These are phyloP conservation scores for Maccullochella peelii DNA, from an alignment of 2,113 vertebrate genomes.

Conservation along the genomic window DNA sequence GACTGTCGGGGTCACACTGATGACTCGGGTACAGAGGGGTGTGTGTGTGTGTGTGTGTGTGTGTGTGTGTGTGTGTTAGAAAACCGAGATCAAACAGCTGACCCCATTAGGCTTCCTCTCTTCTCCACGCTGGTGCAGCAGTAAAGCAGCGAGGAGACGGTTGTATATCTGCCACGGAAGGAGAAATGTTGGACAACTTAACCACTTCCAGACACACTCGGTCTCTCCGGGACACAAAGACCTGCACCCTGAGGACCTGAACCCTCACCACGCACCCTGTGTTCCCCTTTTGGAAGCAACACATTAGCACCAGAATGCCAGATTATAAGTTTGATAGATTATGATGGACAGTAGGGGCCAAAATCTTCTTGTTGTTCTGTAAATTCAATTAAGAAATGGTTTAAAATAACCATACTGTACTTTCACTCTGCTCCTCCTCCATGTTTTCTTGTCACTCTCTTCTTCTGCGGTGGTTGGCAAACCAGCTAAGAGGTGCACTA, in stretches of 20 bases:
- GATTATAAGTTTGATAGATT: neutral
- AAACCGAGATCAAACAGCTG: constrained; percentile 38
- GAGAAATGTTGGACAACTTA: constrained; percentile 15
- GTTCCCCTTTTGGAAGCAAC: too few species aligned
- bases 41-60: neutral
- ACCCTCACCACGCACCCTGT: neutral
- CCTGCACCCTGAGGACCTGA: neutral
- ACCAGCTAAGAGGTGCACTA: too few species aligned
- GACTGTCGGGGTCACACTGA: neutral
- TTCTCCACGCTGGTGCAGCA: neutral
- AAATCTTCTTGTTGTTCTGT: too few species aligned
- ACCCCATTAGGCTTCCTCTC: constrained; percentile 21
- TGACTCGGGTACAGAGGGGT: neutral
- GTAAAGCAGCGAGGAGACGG: constrained; percentile 16
- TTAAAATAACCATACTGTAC: too few species aligned
- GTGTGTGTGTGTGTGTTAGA: neutral
- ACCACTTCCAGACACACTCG: constrained; percentile 51
- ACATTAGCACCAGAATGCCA: neutral
- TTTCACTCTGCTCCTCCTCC: too few species aligned
- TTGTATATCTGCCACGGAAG: constrained; percentile 35
- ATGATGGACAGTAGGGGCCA: neutral
- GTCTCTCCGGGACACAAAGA: constrained; percentile 2
- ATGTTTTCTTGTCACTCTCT: too few species aligned
- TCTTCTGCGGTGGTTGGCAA: too few species aligned
- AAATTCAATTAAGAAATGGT: too few species aligned